Conservation (phyloP, 2,888 invertebrate genomes). For the Eremobia ochroleuca region DNA sequence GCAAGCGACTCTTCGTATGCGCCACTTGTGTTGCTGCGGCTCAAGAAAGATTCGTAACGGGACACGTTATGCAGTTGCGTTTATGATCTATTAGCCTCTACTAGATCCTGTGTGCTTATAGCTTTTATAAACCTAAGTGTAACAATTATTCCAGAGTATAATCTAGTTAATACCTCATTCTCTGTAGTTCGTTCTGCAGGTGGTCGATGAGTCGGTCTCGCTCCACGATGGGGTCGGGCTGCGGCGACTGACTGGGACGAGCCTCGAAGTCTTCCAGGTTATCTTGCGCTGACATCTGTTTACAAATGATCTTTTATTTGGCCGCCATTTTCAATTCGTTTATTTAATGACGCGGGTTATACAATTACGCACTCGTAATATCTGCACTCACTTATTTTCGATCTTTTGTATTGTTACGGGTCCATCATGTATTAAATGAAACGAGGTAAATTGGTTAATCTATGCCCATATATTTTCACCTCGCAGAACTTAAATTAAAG, state of each 20-base stretch:
- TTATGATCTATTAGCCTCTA: too few species aligned
- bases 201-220: slow-evolving; percentile 95
- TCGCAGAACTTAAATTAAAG: too few species aligned
- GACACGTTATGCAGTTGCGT: too few species aligned
- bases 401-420: too few species aligned
- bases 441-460: too few species aligned
- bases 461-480: too few species aligned
- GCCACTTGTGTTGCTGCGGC: too few species aligned
- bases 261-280: slow-evolving; percentile 79
- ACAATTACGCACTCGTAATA: neutral
- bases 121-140: neutral
- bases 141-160: neutral
- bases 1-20: too few species aligned
- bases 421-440: too few species aligned
- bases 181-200: slow-evolving; percentile 94
- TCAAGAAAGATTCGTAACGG: too few species aligned
- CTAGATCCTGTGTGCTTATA: too few species aligned
- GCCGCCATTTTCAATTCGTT: neutral
- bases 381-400: neutral
- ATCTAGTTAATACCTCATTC: slow-evolving; percentile 89
- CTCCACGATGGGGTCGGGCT: slow-evolving; percentile 89
- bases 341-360: neutral
- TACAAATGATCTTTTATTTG: neutral
- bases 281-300: slow-evolving; percentile 73
- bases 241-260: slow-evolving; percentile 82